phyloP scores from a whole-genome alignment of 2,797 vertebrate genomes.

The Ctenosaura bakeri region DNA sequence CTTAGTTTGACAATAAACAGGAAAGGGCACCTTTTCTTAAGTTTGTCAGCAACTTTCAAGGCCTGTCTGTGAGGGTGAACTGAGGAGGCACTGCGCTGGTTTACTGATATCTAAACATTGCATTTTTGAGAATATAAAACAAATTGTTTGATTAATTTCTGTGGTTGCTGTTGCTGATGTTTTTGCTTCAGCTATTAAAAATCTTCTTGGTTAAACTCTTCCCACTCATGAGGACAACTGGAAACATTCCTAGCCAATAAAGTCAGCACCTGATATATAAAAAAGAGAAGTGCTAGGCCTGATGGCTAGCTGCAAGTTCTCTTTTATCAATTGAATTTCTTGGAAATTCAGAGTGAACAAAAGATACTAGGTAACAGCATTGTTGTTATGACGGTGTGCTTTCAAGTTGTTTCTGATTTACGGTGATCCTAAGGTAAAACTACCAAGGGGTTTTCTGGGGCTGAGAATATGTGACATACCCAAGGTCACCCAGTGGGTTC shows the following conservation, averaged over 20 bases:
- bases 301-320: not conserved
- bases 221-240: conserved; percentile 24
- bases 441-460: no score
- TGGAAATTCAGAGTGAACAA: not conserved
- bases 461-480: no score
- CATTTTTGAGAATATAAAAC: conserved; percentile 54
- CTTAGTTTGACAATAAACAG: conserved; percentile 32
- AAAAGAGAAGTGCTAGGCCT: not conserved
- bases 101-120: conserved; percentile 5
- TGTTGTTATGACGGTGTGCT: no score
- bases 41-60: conserved; percentile 67
- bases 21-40: conserved; percentile 72
- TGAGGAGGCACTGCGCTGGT: conserved; percentile 25
- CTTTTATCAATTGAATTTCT: not conserved
- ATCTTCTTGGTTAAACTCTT: conserved; percentile 57
- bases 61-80: conserved; percentile 48
- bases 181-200: conserved; percentile 58
- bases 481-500: no score
- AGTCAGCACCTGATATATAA: not conserved
- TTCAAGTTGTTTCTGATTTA: no score
- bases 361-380: not conserved
- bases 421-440: no score
- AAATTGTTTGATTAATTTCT: conserved; percentile 56
- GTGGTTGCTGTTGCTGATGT: conserved; percentile 29
- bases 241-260: conserved; percentile 2